phyloP scores from a whole-genome alignment of 2,113 vertebrate genomes.

The Meriones unguiculatus region DNA sequence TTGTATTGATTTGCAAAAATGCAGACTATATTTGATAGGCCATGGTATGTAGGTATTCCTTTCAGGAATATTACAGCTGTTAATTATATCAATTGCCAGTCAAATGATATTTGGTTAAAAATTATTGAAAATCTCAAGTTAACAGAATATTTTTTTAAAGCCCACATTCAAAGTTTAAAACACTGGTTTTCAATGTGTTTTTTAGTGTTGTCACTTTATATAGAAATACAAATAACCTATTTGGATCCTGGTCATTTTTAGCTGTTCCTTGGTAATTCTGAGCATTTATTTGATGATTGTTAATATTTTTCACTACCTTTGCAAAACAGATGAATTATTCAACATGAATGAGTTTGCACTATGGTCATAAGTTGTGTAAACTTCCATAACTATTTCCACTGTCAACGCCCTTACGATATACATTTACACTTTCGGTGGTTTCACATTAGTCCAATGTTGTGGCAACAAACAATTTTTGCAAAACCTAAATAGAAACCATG shows the following conservation, averaged over 20 bases:
- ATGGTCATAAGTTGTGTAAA: conserved; percentile 60
- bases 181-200: conserved; percentile 89
- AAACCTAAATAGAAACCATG: conserved; percentile 58
- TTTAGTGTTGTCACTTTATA: conserved; percentile 90
- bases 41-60: conserved; percentile 80
- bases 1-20: conserved; percentile 84
- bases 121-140: conserved; percentile 79
- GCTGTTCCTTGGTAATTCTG: conserved; percentile 74
- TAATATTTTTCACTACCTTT: conserved; percentile 74
- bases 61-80: conserved; percentile 83
- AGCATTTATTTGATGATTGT: conserved; percentile 72
- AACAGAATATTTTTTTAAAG: conserved; percentile 85
- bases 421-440: conserved; percentile 61
- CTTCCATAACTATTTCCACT: conserved; percentile 58
- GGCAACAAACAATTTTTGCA: conserved; percentile 62
- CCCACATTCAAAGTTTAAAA: conserved; percentile 84
- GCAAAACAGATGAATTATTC: conserved; percentile 61
- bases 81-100: conserved; percentile 85
- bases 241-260: conserved; percentile 80
- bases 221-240: conserved; percentile 84
- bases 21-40: conserved; percentile 87
- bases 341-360: conserved; percentile 59
- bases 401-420: conserved; percentile 25
- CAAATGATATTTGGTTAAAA: conserved; percentile 81
- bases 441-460: conserved; percentile 59